A percentile compares a stretch with the other conserved stretches of the same genome.
Evolutionary conservation across 1,140 invertebrate genomes (phyloP).

Genomic region (Planococcus citri): DNA sequence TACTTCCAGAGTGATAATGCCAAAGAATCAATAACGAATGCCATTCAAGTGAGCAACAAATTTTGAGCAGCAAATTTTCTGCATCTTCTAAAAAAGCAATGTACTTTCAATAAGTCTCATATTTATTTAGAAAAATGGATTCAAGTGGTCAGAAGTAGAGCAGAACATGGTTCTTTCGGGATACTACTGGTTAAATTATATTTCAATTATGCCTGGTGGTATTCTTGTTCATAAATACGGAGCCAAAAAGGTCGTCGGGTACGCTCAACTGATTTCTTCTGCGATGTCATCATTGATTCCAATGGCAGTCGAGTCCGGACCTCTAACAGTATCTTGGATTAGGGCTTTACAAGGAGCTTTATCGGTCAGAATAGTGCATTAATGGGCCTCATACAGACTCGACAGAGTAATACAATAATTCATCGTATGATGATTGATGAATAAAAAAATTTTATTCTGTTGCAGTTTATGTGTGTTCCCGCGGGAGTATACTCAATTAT

Average conservation of each 20-base stretch:
- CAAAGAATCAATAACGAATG: no score
- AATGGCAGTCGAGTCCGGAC: conserved; percentile 43
- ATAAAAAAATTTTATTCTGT: no score
- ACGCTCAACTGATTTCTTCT: conserved; percentile 50
- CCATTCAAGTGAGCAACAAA: no score
- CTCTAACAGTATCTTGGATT: conserved; percentile 45
- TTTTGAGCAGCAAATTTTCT: no score
- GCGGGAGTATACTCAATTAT: background rate
- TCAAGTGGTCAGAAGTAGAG: background rate
- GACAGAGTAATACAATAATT: no score
- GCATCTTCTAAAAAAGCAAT: no score
- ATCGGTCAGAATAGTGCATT: conserved; percentile 43
- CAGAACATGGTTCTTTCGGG: background rate
- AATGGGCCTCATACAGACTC: background rate
- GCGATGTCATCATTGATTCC: conserved; percentile 58
- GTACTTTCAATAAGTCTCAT: no score
- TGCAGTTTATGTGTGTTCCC: no score
- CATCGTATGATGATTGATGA: no score
- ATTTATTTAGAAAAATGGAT: background rate
- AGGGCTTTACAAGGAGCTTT: conserved; percentile 62
- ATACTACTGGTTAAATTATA: background rate
- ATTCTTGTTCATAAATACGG: conserved; percentile 55
- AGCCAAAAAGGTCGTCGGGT: conserved; percentile 55
- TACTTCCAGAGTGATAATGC: background rate
- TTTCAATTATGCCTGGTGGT: conserved; percentile 48